Base-by-base conservation (phyloP, 2,888 invertebrate species). In the Diabrotica balteata region DNA sequence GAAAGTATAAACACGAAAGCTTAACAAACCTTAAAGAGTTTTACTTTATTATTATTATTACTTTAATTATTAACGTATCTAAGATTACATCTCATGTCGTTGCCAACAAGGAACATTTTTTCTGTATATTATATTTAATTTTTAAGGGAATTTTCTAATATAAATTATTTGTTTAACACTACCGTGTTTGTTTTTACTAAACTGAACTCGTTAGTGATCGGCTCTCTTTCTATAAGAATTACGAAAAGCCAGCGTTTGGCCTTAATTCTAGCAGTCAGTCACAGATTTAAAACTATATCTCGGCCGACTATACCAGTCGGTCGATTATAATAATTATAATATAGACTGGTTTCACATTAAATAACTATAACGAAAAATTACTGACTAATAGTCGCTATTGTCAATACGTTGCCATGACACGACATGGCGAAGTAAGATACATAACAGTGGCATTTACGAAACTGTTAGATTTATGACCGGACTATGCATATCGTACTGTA, bases 191-290 rank as follows among this genome's bases (percentile, higher is more conserved):
- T 32, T 5, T 32, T 32, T 2, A 32, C 32, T 32, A 32, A 32
- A 32, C 32, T 32, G 32, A 32, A 32, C 32, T 32, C 32, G 4
- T 32, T 32, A 32, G 53, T 53, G 22, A 32, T 43, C 55, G 44
- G 55, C 17, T 55, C 45, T 44, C 42, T 7, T 46, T 62, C 63
- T 46, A 63, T 55, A 22, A 47, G 42, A 46, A 55, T 63, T 63
- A 63, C 63, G 63, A 63, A 63, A 63, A 63, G 55, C 47, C 55
- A 44, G 55, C 63, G 11, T 55, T 63, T 63, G 63, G 63, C 63
- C 63, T 63, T 63, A 63, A 63, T 63, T 63, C 63, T 43, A 42
- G 43, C 8, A 45, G 11, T 22, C 59, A 50, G 50, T 42, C 54
- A 45, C 32, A 62, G 43, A 54, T 54, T n/a, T 7, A 55, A 55